phyloP scores from a whole-genome alignment of 2,888 invertebrate genomes.

The Pteria penguin region DNA sequence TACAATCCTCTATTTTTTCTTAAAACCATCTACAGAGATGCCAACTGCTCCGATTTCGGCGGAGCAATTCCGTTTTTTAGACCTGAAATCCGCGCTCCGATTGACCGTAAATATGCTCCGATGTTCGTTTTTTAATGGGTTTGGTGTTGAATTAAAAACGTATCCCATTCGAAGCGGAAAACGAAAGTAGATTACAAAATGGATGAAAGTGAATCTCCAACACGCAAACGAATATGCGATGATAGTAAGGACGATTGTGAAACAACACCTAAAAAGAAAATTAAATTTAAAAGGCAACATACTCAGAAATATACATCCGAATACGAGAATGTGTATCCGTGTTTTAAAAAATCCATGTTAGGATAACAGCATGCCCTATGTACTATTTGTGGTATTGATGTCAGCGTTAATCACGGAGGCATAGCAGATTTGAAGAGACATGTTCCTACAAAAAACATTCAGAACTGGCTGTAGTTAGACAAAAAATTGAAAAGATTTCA shows the following conservation, averaged over 20 bases:
- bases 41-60: background rate
- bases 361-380: background rate
- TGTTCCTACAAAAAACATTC: background rate
- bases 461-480: background rate
- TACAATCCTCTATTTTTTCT: no score
- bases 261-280: background rate
- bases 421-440: background rate
- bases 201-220: no score
- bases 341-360: background rate
- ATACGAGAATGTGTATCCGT: background rate
- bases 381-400: background rate
- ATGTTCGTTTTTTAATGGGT: background rate
- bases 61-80: background rate
- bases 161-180: no score
- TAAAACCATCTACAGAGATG: background rate
- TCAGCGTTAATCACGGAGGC: background rate
- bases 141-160: no score
- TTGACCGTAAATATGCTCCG: background rate
- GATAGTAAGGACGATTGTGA: background rate
- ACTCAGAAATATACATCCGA: background rate
- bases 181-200: no score
- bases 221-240: background rate
- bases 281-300: background rate
- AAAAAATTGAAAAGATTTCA: background rate
- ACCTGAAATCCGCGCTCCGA: background rate